These are phyloP conservation scores for Halcyon malimbica DNA, from an alignment of 2,113 vertebrate species.

Conservation along the genomic window DNA sequence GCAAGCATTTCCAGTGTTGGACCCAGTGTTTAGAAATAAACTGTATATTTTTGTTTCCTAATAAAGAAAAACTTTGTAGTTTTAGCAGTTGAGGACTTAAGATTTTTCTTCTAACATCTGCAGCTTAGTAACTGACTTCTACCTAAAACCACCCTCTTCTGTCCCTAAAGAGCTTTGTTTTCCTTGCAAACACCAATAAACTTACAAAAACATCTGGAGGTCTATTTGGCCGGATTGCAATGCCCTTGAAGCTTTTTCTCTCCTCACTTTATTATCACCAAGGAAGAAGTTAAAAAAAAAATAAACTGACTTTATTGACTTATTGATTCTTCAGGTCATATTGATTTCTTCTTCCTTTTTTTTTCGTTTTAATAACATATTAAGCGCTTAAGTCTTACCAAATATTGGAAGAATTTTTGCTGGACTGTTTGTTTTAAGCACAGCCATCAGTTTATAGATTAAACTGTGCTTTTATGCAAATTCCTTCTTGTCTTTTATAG, in stretches of 20 bases:
- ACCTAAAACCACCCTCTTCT: background rate
- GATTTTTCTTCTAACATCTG: background rate
- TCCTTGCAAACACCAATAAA: background rate
- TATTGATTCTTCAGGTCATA: background rate
- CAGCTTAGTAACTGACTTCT: background rate
- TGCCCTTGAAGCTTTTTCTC: background rate
- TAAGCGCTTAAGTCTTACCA: background rate
- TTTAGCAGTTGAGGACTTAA: background rate
- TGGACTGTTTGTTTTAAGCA: background rate
- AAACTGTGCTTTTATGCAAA: background rate
- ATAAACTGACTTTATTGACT: background rate
- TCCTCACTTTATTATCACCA: background rate
- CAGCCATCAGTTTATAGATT: background rate
- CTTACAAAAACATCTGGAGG: background rate
- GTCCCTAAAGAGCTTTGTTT: background rate
- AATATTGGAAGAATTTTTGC: background rate
- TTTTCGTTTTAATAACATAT: background rate
- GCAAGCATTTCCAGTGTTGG: background rate
- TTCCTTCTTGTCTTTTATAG: constrained; percentile 12
- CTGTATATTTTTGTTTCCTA: background rate
- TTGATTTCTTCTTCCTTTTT: background rate
- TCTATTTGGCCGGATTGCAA: background rate
- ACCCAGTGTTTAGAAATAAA: background rate
- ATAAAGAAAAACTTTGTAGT: background rate
- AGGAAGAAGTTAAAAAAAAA: background rate